phyloP scores from a whole-genome alignment of 2,113 vertebrate species.

The Bambusicola thoracicus region DNA sequence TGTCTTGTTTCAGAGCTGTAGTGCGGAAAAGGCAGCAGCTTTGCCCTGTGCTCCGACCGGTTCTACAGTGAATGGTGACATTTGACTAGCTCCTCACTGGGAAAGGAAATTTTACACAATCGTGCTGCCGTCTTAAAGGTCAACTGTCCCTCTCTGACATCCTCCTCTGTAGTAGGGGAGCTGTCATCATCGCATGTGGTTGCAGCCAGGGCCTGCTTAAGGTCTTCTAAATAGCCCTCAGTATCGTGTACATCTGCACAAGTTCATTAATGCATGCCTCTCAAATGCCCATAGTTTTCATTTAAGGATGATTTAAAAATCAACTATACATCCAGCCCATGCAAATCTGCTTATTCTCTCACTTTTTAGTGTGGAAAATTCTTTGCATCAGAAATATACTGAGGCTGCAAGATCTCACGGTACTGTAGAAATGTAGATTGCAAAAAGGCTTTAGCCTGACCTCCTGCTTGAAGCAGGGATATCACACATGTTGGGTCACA shows the following conservation, averaged over 20 bases:
- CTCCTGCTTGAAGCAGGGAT: neutral
- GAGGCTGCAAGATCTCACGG: neutral
- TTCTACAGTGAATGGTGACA: conserved; percentile 64
- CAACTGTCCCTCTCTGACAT: conserved; percentile 26
- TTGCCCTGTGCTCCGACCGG: conserved; percentile 19
- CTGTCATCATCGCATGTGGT: neutral
- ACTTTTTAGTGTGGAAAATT: neutral
- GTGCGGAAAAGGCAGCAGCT: conserved; percentile 28
- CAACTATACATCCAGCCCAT: neutral
- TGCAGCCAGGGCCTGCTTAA: neutral
- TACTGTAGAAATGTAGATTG: neutral
- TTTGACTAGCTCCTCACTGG: conserved; percentile 60
- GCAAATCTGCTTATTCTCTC: neutral
- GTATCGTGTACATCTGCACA: neutral
- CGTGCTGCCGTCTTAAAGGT: conserved; percentile 52
- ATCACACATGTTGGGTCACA: neutral
- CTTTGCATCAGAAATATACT: neutral
- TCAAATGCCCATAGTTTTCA: neutral
- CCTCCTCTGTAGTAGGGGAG: neutral
- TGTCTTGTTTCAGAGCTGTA: neutral
- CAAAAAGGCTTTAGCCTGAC: neutral
- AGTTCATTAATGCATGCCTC: neutral
- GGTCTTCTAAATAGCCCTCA: neutral
- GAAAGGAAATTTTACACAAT: conserved; percentile 58
- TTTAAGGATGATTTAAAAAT: neutral